phyloP scores from a whole-genome alignment of 2,888 invertebrate species.

The Ennomos quercinarius region DNA sequence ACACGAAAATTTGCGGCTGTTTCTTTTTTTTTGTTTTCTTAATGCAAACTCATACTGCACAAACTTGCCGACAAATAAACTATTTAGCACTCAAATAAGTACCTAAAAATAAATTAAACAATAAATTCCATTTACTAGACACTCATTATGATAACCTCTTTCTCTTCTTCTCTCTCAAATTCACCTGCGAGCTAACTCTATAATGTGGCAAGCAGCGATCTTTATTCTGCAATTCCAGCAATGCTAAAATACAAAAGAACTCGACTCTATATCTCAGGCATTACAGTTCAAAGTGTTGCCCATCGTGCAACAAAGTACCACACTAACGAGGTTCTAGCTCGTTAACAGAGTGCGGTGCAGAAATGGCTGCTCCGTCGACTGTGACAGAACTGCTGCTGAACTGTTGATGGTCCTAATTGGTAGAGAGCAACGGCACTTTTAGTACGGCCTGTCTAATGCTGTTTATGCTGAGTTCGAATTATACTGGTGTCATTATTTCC shows the following conservation, averaged over 20 bases:
- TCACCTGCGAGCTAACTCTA: neutral
- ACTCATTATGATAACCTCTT: too few relatives aligned
- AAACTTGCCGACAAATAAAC: too few relatives aligned
- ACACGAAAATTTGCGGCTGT: too few relatives aligned
- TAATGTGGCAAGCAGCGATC: neutral
- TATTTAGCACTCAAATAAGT: too few relatives aligned
- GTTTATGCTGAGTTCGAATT: neutral
- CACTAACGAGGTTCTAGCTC: slow-evolving; percentile 53
- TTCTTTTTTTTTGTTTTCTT: too few relatives aligned
- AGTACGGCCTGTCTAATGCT: slow-evolving; percentile 5
- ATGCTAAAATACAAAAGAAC: neutral
- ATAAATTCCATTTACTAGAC: too few relatives aligned
- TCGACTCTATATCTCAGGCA: slow-evolving; percentile 6
- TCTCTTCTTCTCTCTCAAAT: too few relatives aligned
- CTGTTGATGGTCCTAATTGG: slow-evolving; percentile 39
- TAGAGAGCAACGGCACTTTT: slow-evolving; percentile 14
- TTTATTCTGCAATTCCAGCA: neutral
- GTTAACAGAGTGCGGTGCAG: slow-evolving; percentile 44
- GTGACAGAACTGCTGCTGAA: slow-evolving; percentile 44
- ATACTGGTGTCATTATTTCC: too few relatives aligned
- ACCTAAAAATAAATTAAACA: too few relatives aligned
- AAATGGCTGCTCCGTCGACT: slow-evolving; percentile 40
- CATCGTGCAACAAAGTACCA: slow-evolving; percentile 19
- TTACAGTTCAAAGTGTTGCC: slow-evolving; percentile 15
- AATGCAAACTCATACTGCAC: too few relatives aligned